Evolutionary conservation across 2,888 invertebrate species (phyloP).

Genomic region (Nephrotoma flavescens): DNA sequence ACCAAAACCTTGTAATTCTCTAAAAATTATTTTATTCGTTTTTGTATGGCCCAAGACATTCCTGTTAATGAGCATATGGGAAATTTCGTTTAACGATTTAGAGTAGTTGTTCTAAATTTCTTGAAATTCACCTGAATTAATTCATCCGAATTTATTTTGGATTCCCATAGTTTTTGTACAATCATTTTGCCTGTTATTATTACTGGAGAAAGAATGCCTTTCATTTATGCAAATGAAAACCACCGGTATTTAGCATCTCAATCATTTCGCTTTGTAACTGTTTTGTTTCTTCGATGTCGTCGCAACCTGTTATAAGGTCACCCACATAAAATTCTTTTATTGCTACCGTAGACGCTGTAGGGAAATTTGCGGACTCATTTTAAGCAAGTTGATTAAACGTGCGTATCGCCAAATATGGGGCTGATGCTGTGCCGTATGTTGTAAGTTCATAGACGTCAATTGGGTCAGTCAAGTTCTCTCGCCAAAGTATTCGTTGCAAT

Average conservation of each 20-base stretch:
- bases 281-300: background rate
- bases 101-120: too few species aligned
- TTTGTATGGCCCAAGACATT: too few species aligned
- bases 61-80: too few species aligned
- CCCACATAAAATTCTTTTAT: too few species aligned
- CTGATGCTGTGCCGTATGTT: slow-evolving; percentile 4
- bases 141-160: too few species aligned
- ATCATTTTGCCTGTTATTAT: background rate
- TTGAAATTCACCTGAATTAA: too few species aligned
- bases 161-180: background rate
- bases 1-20: too few species aligned
- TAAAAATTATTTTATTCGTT: too few species aligned
- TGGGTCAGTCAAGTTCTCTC: slow-evolving; percentile 9
- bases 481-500: background rate
- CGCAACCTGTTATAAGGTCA: background rate
- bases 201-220: background rate
- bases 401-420: background rate
- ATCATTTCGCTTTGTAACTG: background rate
- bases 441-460: slow-evolving; percentile 25
- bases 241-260: background rate
- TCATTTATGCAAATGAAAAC: slow-evolving; percentile 3
- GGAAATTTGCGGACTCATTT: background rate
- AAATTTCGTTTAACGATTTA: too few species aligned
- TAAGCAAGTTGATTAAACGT: background rate
- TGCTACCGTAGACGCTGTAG: too few species aligned